Evolutionary conservation across 2,888 invertebrate species (phyloP).

Genomic region (Athetis lepigone): DNA sequence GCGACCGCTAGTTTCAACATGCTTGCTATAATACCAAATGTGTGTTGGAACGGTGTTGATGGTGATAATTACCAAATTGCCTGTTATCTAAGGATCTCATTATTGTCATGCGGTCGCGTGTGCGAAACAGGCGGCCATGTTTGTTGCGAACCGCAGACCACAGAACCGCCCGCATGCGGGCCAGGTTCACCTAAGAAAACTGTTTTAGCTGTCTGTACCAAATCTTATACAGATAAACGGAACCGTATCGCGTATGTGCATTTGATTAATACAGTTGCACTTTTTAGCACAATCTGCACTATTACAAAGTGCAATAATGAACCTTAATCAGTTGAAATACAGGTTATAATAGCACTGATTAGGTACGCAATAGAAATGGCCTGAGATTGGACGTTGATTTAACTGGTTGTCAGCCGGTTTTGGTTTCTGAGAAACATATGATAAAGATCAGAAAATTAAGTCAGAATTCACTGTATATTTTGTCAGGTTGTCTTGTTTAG

Average conservation of each 20-base stretch:
- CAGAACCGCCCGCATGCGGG: no score
- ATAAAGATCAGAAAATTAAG: constrained; percentile 26
- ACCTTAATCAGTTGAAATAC: constrained; percentile 28
- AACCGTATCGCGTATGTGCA: constrained; percentile 44
- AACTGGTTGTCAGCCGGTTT: constrained; percentile 43
- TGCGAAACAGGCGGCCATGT: no score
- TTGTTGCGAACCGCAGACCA: no score
- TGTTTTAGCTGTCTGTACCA: constrained; percentile 32
- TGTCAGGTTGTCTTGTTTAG: neutral
- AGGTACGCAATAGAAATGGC: constrained; percentile 27
- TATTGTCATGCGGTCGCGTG: no score
- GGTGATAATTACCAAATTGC: no score
- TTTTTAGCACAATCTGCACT: constrained; percentile 34
- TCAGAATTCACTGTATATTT: constrained; percentile 3
- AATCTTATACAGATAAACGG: constrained; percentile 46
- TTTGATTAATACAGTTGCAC: constrained; percentile 62
- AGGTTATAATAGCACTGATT: constrained; percentile 14
- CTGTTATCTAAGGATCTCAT: no score
- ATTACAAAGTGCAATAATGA: neutral
- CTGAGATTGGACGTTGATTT: constrained; percentile 37
- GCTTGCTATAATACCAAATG: no score
- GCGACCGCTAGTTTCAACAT: no score
- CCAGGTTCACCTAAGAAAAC: neutral
- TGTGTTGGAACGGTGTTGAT: no score
- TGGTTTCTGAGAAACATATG: constrained; percentile 34